A percentile compares a stretch with the other conserved stretches of the same genome.
These are phyloP conservation scores for Scelioninae gen. 2 DNA, from an alignment of 2,888 invertebrate species.

Conservation along the genomic window DNA sequence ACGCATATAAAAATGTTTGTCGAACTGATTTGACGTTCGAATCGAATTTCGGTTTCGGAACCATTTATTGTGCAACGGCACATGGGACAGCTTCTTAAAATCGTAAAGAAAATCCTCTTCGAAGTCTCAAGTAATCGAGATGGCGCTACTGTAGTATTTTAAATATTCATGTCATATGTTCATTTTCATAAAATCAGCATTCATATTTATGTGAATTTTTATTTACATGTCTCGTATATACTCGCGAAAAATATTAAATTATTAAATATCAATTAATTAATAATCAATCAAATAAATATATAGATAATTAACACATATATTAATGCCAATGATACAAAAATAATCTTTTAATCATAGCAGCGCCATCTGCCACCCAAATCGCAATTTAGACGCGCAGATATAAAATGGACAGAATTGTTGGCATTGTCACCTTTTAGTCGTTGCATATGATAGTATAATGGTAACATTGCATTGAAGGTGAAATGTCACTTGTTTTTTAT, in stretches of 20 bases:
- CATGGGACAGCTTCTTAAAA: slow-evolving; percentile 16
- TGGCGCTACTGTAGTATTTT: slow-evolving; percentile 23
- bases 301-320: slow-evolving; percentile 8
- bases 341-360: slow-evolving; percentile 20
- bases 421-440: no score
- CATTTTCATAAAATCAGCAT: neutral
- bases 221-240: slow-evolving; percentile 7
- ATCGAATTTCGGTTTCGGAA: slow-evolving; percentile 29
- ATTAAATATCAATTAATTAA: slow-evolving; percentile 10
- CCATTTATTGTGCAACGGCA: slow-evolving; percentile 47
- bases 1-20: slow-evolving; percentile 16
- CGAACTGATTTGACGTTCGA: slow-evolving; percentile 18
- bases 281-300: slow-evolving; percentile 12
- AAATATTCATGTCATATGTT: neutral
- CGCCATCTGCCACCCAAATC: slow-evolving; percentile 29
- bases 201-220: slow-evolving; percentile 1
- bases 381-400: neutral
- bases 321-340: slow-evolving; percentile 7
- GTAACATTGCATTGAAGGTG: neutral
- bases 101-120: slow-evolving; percentile 19
- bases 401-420: slow-evolving; percentile 23
- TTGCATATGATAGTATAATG: neutral
- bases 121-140: slow-evolving; percentile 14
- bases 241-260: slow-evolving; percentile 4
- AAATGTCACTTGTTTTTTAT: no score